Evolutionary conservation across 2,797 vertebrate species (phyloP), one percentile per base, ranked within the genome.

Genomic region (Chaunax sp.): DNA sequence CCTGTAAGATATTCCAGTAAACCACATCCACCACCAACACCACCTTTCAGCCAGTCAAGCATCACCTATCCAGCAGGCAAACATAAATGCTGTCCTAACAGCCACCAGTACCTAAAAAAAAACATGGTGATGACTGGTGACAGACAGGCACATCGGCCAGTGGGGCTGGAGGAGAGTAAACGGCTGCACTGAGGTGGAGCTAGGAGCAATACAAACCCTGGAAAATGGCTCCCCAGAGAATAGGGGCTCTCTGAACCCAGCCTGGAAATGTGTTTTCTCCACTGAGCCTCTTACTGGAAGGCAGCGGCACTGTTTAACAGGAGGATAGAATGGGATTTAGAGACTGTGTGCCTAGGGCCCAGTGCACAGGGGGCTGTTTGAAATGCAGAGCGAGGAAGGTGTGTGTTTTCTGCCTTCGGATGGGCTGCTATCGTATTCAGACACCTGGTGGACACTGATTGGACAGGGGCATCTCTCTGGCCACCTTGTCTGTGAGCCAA

Each of bases 361-460:
- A 61, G 72, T 37, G 75, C 72, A 85, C 65, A 58, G 64, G 54
- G 72, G 57, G 78, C 81, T 81, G 82, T 82, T 90, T 87, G 78
- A 90, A 82, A 92, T 88, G 85, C 90, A 86, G 72, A 84, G 76
- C 50, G 22, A 56, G 59, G 61, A 73, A 54, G 20, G 46, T 16
- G 44, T 10, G 37, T 23, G 44, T 40, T 35, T 51, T 68, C 78
- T 81, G 81, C 86, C 81, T 85, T 78, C 69, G 61, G 89, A 92
- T 82, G 73, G 86, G 87, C 86, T 79, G 85, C 90, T 92, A 92
- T 94, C 92, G 87, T 89, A 89, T 80, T 85, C 79, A 85, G 86
- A 93, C 92, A 94, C 91, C 90, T 92, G 89, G 90, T 68, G 75
- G 90, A 87, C 83, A 87, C 76, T 81, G 91, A 92, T 92, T 92